Conservation (phyloP, 1,140 invertebrate species). For the Cydia amplana region DNA sequence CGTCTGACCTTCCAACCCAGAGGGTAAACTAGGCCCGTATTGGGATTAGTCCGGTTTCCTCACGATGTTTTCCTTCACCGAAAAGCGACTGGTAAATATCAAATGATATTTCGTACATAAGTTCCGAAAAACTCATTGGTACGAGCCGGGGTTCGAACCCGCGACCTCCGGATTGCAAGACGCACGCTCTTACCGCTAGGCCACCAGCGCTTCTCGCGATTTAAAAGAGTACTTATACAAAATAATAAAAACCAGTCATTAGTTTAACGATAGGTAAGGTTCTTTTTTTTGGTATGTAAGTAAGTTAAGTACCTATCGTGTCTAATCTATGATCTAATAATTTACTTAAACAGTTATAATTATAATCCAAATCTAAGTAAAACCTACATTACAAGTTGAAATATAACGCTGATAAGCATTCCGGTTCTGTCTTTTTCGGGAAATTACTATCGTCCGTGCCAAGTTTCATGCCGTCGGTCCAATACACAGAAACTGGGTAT, state of each 20-base stretch:
- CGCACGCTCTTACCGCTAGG: too few relatives aligned
- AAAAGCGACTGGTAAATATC: too few relatives aligned
- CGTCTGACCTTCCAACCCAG: too few relatives aligned
- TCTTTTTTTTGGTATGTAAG: neutral
- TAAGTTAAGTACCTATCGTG: neutral
- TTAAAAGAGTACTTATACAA: neutral
- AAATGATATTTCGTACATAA: too few relatives aligned
- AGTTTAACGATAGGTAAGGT: neutral
- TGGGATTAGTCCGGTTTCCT: too few relatives aligned
- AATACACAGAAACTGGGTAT: neutral
- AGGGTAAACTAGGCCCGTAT: too few relatives aligned
- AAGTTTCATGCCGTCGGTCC: slow-evolving; percentile 1
- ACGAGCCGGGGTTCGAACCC: too few relatives aligned
- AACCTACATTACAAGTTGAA: neutral
- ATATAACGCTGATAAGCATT: neutral
- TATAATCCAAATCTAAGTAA: neutral
- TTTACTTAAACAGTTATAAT: neutral
- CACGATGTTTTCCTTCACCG: too few relatives aligned
- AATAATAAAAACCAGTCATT: too few relatives aligned
- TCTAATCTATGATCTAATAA: neutral
- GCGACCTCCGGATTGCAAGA: too few relatives aligned
- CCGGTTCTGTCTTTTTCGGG: neutral
- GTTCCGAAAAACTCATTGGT: too few relatives aligned
- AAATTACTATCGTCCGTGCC: slow-evolving; percentile 10
- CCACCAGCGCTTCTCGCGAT: too few relatives aligned